Evolutionary conservation across 1,140 invertebrate genomes (phyloP).

Genomic region (Halesus radiatus): DNA sequence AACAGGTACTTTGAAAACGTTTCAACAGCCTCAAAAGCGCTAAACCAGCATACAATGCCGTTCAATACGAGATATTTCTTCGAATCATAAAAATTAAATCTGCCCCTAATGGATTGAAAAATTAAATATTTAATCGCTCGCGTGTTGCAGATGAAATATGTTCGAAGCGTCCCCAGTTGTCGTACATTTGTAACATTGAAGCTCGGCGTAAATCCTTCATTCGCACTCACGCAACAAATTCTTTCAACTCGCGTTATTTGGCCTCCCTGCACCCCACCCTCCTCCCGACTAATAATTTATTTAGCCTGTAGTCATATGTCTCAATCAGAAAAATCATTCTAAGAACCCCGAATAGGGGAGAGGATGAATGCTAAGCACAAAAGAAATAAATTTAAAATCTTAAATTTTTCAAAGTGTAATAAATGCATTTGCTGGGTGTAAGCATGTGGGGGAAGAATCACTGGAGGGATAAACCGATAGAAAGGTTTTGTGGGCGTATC

Average conservation of each 20-base stretch:
- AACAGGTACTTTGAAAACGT: too few species aligned
- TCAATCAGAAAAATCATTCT: slow-evolving; percentile 39
- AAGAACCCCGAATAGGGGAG: not conserved
- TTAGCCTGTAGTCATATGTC: slow-evolving; percentile 52
- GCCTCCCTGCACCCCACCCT: slow-evolving; percentile 12
- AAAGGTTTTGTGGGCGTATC: too few species aligned
- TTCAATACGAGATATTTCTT: not conserved
- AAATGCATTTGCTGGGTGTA: slow-evolving; percentile 16
- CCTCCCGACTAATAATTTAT: slow-evolving; percentile 49
- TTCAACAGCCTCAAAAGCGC: too few species aligned
- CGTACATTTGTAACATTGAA: slow-evolving; percentile 36
- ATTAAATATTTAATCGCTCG: slow-evolving; percentile 16
- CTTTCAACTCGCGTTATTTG: slow-evolving; percentile 46
- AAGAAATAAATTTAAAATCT: slow-evolving; percentile 41
- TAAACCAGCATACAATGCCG: too few species aligned
- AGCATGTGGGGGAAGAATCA: not conserved
- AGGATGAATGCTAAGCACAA: not conserved
- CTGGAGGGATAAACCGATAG: not conserved
- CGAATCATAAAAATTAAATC: slow-evolving; percentile 26
- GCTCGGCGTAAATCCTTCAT: slow-evolving; percentile 49
- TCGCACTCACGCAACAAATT: slow-evolving; percentile 46
- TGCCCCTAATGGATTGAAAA: slow-evolving; percentile 27
- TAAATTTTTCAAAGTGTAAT: slow-evolving; percentile 28
- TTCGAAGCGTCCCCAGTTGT: not conserved
- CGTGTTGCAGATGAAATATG: slow-evolving; percentile 33